Conservation (phyloP, 1,140 invertebrate genomes). For the Diorhabda carinulata region DNA sequence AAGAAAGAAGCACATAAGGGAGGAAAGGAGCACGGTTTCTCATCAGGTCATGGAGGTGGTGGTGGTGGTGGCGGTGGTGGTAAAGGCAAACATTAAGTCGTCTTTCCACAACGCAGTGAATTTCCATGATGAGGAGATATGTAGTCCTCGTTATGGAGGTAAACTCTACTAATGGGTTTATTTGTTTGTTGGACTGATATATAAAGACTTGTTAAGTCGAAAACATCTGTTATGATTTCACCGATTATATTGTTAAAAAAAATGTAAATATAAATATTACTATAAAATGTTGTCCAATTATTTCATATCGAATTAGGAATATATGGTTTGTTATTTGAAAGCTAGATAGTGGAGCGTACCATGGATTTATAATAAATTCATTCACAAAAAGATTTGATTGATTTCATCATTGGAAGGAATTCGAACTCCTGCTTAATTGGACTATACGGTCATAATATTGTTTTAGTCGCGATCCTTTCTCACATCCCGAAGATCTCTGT, state of each 20-base stretch:
- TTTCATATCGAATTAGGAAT: no score
- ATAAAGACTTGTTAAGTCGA: not conserved
- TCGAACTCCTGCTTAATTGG: no score
- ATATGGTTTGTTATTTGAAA: no score
- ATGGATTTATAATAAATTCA: no score
- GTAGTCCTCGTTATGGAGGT: not conserved
- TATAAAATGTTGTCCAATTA: no score
- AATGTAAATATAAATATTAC: not conserved
- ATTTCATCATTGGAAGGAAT: no score
- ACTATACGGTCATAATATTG: no score
- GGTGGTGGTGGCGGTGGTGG: not conserved
- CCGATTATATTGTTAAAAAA: not conserved
- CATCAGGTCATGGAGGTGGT: constrained; percentile 7
- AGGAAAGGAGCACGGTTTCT: constrained; percentile 57
- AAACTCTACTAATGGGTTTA: not conserved
- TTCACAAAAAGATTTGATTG: no score
- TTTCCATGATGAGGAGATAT: not conserved
- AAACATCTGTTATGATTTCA: not conserved
- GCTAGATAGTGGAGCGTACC: no score
- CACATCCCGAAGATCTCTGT: no score
- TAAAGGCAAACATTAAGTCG: not conserved
- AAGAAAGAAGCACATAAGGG: constrained; percentile 64
- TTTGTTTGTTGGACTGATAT: not conserved
- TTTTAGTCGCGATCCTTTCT: no score
- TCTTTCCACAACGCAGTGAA: not conserved